Percentiles rank a stretch among this genome's conserved stretches.
Evolutionary conservation across 2,113 vertebrate species (phyloP).

Genomic region (Phrynosoma blainvillii): DNA sequence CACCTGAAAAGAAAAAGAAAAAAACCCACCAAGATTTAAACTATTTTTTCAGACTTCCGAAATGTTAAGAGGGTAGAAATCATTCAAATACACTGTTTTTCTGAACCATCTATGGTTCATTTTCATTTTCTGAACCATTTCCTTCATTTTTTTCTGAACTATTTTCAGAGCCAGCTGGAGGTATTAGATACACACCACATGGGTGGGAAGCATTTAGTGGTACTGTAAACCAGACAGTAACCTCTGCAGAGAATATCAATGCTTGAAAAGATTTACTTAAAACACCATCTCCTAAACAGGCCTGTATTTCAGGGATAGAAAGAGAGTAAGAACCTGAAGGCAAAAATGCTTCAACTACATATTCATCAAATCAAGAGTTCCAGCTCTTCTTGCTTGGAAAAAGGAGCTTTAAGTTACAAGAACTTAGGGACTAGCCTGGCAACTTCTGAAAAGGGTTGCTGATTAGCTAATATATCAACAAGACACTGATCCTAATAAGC

Average conservation of each 20-base stretch:
- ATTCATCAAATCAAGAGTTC: not conserved
- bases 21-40: not conserved
- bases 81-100: not conserved
- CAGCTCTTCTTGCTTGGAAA: not conserved
- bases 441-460: not conserved
- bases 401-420: not conserved
- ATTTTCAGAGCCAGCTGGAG: not conserved
- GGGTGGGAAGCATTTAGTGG: not conserved
- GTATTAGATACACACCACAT: not conserved
- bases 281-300: not conserved
- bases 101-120: not conserved
- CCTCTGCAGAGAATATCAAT: not conserved
- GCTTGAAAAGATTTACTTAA: not conserved
- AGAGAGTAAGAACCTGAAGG: not conserved
- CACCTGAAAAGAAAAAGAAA: constrained; percentile 70
- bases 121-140: too few relatives aligned
- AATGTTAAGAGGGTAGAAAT: too few relatives aligned
- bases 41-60: not conserved
- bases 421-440: not conserved
- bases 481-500: not conserved
- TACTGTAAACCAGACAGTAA: not conserved
- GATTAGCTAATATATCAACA: not conserved
- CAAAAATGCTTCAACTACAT: not conserved
- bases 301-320: not conserved
- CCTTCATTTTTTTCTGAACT: too few relatives aligned